A percentile compares a stretch with the other conserved stretches of the same genome.
These are phyloP conservation scores for Albula glossodonta DNA, from an alignment of 2,113 vertebrate species.

Conservation along the genomic window DNA sequence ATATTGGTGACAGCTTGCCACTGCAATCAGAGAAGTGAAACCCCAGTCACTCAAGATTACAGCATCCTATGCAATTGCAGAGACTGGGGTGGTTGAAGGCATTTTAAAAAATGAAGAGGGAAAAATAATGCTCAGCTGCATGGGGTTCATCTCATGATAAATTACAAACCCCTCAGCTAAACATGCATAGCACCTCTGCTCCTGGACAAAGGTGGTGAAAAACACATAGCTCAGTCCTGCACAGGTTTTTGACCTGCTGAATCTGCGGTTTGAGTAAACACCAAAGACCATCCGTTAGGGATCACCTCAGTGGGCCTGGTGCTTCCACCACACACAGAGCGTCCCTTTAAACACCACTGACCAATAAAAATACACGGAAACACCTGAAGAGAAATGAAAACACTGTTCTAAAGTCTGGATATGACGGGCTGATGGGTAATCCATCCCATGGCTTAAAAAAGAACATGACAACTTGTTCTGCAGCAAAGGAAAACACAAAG, in stretches of 20 bases:
- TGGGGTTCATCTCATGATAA: too few relatives aligned
- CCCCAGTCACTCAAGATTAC: too few relatives aligned
- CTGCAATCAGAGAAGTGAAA: conserved; percentile 49
- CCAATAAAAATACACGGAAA: conserved; percentile 39
- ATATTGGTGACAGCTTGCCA: conserved; percentile 75
- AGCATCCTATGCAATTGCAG: too few relatives aligned
- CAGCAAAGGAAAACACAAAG: conserved; percentile 5
- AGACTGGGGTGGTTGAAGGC: too few relatives aligned
- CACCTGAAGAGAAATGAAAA: background rate
- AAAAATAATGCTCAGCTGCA: too few relatives aligned
- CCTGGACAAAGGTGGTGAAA: conserved; percentile 50
- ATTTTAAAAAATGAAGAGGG: too few relatives aligned
- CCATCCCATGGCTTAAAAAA: background rate
- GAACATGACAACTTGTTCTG: background rate
- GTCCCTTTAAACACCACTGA: too few relatives aligned
- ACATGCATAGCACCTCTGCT: conserved; percentile 22
- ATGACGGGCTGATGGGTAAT: background rate
- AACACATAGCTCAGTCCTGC: background rate
- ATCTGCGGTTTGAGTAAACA: background rate
- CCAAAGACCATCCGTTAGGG: background rate
- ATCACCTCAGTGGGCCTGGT: background rate
- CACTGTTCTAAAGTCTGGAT: background rate
- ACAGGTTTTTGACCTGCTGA: background rate
- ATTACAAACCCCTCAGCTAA: too few relatives aligned
- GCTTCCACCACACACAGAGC: too few relatives aligned